phyloP scores from a whole-genome alignment of 2,888 invertebrate species.

The Elmis aenea region DNA sequence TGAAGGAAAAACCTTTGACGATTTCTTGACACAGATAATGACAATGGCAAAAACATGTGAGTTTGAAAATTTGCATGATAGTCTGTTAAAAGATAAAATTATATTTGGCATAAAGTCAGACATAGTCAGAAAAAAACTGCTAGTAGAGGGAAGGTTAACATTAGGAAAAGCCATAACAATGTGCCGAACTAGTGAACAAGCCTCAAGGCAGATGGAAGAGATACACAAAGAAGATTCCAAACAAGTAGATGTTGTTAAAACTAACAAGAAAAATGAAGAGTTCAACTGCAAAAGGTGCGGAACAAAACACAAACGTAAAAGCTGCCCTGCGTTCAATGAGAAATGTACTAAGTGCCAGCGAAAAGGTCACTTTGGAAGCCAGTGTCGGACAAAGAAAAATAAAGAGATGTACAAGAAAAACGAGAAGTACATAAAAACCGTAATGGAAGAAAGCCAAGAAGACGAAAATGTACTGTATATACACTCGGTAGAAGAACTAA shows the following conservation, averaged over 20 bases:
- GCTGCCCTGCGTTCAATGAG: conserved; percentile 17
- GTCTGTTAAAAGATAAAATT: conserved; percentile 18
- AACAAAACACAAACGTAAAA: conserved; percentile 10
- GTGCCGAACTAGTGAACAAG: conserved; percentile 8
- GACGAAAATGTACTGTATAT: conserved; percentile 3
- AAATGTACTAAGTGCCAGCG: conserved; percentile 13
- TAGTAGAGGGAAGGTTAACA: conserved; percentile 9
- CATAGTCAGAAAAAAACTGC: conserved; percentile 10
- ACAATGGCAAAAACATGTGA: conserved; percentile 15
- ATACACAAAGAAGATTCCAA: no score
- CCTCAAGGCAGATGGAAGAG: conserved; percentile 6
- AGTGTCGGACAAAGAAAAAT: conserved; percentile 8
- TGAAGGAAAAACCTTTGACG: conserved; percentile 18
- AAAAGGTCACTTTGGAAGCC: conserved; percentile 10
- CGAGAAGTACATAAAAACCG: neutral
- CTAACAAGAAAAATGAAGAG: conserved; percentile 6
- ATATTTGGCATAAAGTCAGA: conserved; percentile 16
- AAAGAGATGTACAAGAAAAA: no score
- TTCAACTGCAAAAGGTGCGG: conserved; percentile 19
- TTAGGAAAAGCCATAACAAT: conserved; percentile 7
- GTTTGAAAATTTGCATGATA: conserved; percentile 16
- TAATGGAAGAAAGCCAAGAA: no score
- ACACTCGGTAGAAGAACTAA: neutral
- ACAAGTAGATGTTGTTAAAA: no score
- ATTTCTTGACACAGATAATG: conserved; percentile 17